Conservation (phyloP, 2,113 vertebrate species). For the Psophia crepitans region DNA sequence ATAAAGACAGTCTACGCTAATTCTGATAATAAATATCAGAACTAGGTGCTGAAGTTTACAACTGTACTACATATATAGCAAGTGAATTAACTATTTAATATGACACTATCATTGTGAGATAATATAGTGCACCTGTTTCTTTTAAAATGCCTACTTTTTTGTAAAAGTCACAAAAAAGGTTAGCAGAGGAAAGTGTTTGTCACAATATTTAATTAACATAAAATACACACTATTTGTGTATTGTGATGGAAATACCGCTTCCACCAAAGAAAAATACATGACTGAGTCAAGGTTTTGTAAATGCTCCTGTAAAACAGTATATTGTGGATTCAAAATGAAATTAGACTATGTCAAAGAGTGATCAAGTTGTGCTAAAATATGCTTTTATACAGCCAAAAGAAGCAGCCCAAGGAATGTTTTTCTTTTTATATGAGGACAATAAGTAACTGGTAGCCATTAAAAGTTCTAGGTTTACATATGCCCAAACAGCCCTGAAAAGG, state of each 20-base stretch:
- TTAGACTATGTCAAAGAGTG: background rate
- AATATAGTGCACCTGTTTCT: background rate
- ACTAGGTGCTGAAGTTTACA: background rate
- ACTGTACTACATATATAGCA: background rate
- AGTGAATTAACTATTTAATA: background rate
- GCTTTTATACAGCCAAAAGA: background rate
- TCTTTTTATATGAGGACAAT: background rate
- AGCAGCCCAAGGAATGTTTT: background rate
- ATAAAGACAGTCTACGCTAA: background rate
- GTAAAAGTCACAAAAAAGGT: background rate
- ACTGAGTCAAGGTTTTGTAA: background rate
- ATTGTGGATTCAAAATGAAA: background rate
- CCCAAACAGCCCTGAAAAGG: background rate
- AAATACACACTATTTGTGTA: background rate
- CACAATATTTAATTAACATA: background rate
- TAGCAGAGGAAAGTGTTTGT: background rate
- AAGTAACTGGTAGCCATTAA: background rate
- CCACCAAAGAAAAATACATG: background rate
- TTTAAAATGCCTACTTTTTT: background rate
- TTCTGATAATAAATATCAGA: background rate
- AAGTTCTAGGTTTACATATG: background rate
- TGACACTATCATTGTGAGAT: background rate
- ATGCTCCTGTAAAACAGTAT: background rate
- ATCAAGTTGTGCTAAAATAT: background rate
- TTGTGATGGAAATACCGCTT: background rate